Base-by-base conservation (phyloP, 2,113 vertebrate genomes). In the Suncus etruscus region DNA sequence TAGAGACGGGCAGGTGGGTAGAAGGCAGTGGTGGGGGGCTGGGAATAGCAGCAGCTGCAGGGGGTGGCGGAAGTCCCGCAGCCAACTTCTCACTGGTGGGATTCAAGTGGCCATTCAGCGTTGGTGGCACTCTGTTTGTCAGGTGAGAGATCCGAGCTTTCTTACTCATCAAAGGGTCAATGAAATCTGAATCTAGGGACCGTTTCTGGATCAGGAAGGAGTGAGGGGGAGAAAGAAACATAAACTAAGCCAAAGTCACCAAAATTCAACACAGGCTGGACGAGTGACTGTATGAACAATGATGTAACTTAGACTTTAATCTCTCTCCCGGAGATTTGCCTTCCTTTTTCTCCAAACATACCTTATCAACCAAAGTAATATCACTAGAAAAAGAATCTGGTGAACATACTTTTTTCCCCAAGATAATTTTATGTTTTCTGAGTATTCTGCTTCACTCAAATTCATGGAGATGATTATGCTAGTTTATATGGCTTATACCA, bases 141-240 rank as follows among this genome's bases (percentile, higher is more conserved):
- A 99, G 97, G 94, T 97, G 98, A 95, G 98, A 98, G 96, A 99
- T 98, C 80, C 98, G 98, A 87, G 97, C 96, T 97, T 98, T 99
- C 96, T 99, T 99, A 86, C 93, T 97, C 80, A 98, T 98, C 97
- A 98, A 94, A 65, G 98, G 98, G 94, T 97, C 96, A 0, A 97
- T 98, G 94, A 98, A 98, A 86, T 98, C 97, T 9, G 96, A 97
- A 92, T 97, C 97, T 72, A 96, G 94, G 95, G 85, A 95, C 3
- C 95, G 96, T 94, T 99, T 99, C 99, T 99, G 95, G 93, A 79
- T 16, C 18, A 22, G 58, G 58, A 45, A 45, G 14, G 32, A 20
- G 16, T 16, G 58, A 14, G 58, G 58, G 58, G 14, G 16, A 2
- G 24, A 2, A 74, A 25, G 6, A 88, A 32, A 66, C 76, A 68